A percentile compares a stretch with the other conserved stretches of the same genome.
Conservation (phyloP, 2,797 vertebrate genomes). For the Eospalax fontanierii region DNA sequence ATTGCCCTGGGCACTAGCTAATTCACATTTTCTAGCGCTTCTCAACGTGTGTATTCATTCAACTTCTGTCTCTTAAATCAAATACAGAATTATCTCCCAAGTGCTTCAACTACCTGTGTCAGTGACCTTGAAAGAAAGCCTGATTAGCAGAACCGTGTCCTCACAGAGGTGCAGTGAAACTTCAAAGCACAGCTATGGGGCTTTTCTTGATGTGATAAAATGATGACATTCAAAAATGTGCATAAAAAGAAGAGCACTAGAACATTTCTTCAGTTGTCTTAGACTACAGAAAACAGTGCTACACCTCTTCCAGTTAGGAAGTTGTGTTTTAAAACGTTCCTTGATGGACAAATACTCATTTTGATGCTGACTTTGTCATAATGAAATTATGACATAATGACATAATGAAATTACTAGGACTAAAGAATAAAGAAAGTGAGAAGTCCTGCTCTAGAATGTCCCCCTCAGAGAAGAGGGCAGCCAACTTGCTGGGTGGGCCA, state of each 20-base stretch:
- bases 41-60: slow-evolving; percentile 65
- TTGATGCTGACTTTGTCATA: neutral
- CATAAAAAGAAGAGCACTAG: neutral
- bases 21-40: slow-evolving; percentile 81
- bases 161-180: neutral
- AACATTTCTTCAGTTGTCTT: slow-evolving; percentile 16
- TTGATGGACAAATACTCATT: slow-evolving; percentile 4
- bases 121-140: slow-evolving; percentile 69
- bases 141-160: slow-evolving; percentile 38
- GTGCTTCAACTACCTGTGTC: slow-evolving; percentile 64
- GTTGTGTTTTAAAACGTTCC: neutral
- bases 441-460: neutral
- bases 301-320: slow-evolving; percentile 18
- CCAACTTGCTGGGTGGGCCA: neutral
- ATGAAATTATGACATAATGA: too few relatives aligned
- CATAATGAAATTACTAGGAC: neutral
- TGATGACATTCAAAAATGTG: slow-evolving; percentile 44
- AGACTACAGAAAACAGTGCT: neutral
- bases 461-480: neutral
- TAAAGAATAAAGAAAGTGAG: neutral
- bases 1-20: slow-evolving; percentile 72
- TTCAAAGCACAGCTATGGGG: slow-evolving; percentile 45
- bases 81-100: slow-evolving; percentile 67
- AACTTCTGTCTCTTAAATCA: slow-evolving; percentile 82
- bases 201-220: slow-evolving; percentile 6